These are phyloP conservation scores for Meleagris gallopavo DNA, from an alignment of 2,113 vertebrate genomes.

Conservation along the genomic window DNA sequence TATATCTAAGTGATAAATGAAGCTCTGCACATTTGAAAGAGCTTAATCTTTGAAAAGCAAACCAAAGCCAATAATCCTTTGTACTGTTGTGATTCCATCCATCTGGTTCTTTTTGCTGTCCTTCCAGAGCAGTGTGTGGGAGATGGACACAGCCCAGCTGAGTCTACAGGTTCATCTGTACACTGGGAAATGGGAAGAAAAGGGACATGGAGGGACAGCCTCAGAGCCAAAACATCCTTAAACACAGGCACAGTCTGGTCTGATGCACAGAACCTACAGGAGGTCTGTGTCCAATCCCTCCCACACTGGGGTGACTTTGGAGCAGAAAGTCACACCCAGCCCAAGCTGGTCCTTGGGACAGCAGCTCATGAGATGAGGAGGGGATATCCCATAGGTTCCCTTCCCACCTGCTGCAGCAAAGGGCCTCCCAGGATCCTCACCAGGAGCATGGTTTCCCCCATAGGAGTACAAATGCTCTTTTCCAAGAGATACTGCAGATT, in stretches of 20 bases:
- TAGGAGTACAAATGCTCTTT: neutral
- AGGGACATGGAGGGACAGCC: neutral
- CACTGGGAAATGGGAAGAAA: neutral
- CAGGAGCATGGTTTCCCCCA: neutral
- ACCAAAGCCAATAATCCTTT: neutral
- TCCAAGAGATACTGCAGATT: neutral
- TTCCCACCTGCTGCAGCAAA: neutral
- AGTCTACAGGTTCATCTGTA: neutral
- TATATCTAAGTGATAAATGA: constrained; percentile 41
- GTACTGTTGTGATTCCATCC: neutral
- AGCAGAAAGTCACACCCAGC: neutral
- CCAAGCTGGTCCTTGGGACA: neutral
- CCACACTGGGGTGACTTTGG: neutral
- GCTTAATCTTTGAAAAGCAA: constrained; percentile 31
- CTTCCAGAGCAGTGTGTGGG: neutral
- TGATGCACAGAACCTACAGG: neutral
- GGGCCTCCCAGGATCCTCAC: neutral
- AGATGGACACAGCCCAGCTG: neutral
- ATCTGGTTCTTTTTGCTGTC: neutral
- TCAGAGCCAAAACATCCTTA: neutral
- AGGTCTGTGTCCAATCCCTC: neutral
- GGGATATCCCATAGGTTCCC: neutral
- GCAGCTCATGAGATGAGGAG: no score
- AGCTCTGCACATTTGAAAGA: constrained; percentile 24
- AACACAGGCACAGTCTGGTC: neutral